Evolutionary conservation across 2,888 invertebrate species (phyloP).

Genomic region (Dinocampus coccinellae): DNA sequence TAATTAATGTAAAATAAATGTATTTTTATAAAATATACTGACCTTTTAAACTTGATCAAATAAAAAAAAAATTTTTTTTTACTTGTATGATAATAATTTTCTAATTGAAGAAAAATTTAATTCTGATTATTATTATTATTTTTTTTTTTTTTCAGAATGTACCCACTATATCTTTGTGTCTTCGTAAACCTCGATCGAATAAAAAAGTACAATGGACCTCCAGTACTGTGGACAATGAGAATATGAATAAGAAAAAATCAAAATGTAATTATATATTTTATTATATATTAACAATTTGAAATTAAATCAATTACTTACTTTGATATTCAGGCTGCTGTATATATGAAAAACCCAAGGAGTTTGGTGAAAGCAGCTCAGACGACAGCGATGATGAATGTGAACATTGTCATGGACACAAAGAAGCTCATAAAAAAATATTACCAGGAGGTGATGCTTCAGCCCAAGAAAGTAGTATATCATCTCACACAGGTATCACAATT

Average conservation of each 20-base stretch:
- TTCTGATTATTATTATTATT: background rate
- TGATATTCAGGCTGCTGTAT: slow-evolving; percentile 86
- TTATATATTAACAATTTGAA: slow-evolving; percentile 3
- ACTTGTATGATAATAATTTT: slow-evolving; percentile 4
- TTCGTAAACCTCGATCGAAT: slow-evolving; percentile 78
- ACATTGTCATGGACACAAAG: slow-evolving; percentile 83
- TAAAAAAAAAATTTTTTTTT: background rate
- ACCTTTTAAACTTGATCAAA: slow-evolving; percentile 6
- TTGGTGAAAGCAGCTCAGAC: slow-evolving; percentile 91
- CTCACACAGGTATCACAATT: slow-evolving; percentile 52
- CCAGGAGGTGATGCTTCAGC: slow-evolving; percentile 52
- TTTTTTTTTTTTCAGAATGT: slow-evolving; percentile 67
- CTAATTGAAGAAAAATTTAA: too few relatives aligned
- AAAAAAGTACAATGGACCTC: slow-evolving; percentile 92
- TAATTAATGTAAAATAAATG: slow-evolving; percentile 35
- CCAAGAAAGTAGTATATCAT: slow-evolving; percentile 47
- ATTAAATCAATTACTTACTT: slow-evolving; percentile 31
- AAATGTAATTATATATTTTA: slow-evolving; percentile 81
- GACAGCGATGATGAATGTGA: slow-evolving; percentile 88
- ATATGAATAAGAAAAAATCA: slow-evolving; percentile 95
- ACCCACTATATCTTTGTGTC: slow-evolving; percentile 75
- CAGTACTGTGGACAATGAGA: slow-evolving; percentile 94
- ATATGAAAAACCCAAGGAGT: slow-evolving; percentile 89
- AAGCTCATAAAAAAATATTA: slow-evolving; percentile 59
- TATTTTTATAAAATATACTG: slow-evolving; percentile 37